Evolutionary conservation across 1,140 invertebrate genomes (phyloP).

Genomic region (Papilio xuthus): DNA sequence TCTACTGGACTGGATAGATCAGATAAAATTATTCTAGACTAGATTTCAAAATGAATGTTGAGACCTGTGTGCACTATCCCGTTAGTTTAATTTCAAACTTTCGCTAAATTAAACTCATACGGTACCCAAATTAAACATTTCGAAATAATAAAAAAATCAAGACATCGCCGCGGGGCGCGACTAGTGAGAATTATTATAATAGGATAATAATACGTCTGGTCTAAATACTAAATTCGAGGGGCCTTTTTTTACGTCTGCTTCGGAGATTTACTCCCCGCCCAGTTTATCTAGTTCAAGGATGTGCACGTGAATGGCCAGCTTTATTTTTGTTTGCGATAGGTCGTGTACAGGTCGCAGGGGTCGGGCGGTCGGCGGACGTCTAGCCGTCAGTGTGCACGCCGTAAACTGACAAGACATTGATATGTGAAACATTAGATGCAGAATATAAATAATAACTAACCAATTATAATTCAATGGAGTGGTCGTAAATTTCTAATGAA

Average conservation of each 20-base stretch:
- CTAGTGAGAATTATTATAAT: slow-evolving; percentile 68
- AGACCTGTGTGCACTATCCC: background rate
- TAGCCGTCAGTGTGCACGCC: background rate
- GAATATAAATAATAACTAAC: background rate
- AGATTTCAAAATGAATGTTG: background rate
- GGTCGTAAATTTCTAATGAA: background rate
- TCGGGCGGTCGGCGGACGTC: slow-evolving; percentile 65
- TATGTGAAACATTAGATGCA: slow-evolving; percentile 25
- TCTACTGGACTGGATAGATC: background rate
- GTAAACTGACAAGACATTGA: background rate
- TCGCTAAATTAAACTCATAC: slow-evolving; percentile 22
- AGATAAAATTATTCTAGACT: background rate
- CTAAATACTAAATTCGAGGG: slow-evolving; percentile 64
- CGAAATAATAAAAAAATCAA: slow-evolving; percentile 19
- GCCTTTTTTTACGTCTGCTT: slow-evolving; percentile 71
- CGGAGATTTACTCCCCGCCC: slow-evolving; percentile 68
- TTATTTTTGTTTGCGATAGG: slow-evolving; percentile 74
- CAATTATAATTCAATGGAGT: background rate
- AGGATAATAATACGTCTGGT: slow-evolving; percentile 78
- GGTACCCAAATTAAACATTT: slow-evolving; percentile 29
- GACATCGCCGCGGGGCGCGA: slow-evolving; percentile 29
- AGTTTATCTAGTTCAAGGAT: slow-evolving; percentile 79
- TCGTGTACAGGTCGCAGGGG: slow-evolving; percentile 71
- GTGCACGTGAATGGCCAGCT: slow-evolving; percentile 65
- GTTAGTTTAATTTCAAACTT: slow-evolving; percentile 1